Percentiles rank a stretch among this genome's conserved stretches.
Evolutionary conservation across 2,888 invertebrate species (phyloP).

Genomic region (Campaea margaritaria): DNA sequence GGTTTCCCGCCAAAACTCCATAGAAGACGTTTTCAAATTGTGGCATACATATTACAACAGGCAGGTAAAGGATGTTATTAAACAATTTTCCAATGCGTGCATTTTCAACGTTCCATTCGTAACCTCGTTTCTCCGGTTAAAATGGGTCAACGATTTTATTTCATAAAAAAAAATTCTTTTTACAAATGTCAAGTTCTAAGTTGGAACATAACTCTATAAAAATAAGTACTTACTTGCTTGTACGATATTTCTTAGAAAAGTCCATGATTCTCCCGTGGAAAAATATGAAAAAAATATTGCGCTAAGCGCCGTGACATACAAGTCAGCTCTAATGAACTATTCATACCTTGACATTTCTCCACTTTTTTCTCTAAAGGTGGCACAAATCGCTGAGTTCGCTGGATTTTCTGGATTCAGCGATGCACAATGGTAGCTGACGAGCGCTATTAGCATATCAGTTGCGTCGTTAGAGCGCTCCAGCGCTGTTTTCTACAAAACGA

Average conservation of each 20-base stretch:
- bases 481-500: constrained; percentile 44
- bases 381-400: constrained; percentile 47
- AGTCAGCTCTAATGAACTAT: constrained; percentile 57
- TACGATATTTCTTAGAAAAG: background rate
- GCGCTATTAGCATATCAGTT: constrained; percentile 69
- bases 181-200: too few relatives aligned
- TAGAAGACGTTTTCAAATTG: too few relatives aligned
- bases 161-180: too few relatives aligned
- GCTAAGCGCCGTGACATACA: constrained; percentile 14
- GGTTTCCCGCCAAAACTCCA: too few relatives aligned
- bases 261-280: background rate
- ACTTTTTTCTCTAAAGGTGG: constrained; percentile 51
- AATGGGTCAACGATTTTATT: too few relatives aligned
- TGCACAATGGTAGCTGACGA: constrained; percentile 71
- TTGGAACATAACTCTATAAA: background rate
- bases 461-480: constrained; percentile 57
- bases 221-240: background rate
- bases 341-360: constrained; percentile 47
- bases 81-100: too few relatives aligned
- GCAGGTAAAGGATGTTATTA: too few relatives aligned
- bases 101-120: too few relatives aligned
- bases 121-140: too few relatives aligned
- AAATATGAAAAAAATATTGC: constrained; percentile 17
- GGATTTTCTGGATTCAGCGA: constrained; percentile 37
- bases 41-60: too few relatives aligned